Conservation (phyloP, 2,797 vertebrate species). For the Serranus cabrilla region DNA sequence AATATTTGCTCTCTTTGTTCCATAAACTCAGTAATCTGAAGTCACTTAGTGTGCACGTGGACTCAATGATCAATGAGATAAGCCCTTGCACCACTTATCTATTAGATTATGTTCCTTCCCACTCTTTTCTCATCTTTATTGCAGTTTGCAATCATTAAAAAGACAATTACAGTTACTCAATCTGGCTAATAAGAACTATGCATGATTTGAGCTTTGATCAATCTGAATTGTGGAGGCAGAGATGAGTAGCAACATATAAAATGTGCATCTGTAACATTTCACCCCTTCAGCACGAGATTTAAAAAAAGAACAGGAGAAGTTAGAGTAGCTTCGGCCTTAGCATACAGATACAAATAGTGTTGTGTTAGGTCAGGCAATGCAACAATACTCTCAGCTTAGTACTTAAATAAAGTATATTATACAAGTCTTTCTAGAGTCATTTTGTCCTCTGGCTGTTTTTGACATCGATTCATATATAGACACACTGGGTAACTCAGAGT, state of each 20-base stretch:
- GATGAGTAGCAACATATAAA: neutral
- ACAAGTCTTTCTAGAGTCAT: neutral
- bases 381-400: neutral
- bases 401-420: neutral
- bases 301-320: neutral
- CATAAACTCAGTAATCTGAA: neutral
- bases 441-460: neutral
- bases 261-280: slow-evolving; percentile 6
- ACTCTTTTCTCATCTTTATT: neutral
- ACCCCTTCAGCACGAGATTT: neutral
- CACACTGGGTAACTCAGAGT: neutral
- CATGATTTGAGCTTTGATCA: neutral
- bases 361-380: neutral
- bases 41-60: neutral
- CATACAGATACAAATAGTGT: neutral
- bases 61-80: slow-evolving; percentile 3
- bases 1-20: neutral
- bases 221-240: neutral
- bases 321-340: neutral
- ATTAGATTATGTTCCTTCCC: neutral
- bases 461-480: neutral
- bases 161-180: neutral
- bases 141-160: neutral
- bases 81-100: neutral
- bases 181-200: neutral